Evolutionary conservation across 2,888 invertebrate genomes (phyloP).

Genomic region (Chrysodeixis includens): DNA sequence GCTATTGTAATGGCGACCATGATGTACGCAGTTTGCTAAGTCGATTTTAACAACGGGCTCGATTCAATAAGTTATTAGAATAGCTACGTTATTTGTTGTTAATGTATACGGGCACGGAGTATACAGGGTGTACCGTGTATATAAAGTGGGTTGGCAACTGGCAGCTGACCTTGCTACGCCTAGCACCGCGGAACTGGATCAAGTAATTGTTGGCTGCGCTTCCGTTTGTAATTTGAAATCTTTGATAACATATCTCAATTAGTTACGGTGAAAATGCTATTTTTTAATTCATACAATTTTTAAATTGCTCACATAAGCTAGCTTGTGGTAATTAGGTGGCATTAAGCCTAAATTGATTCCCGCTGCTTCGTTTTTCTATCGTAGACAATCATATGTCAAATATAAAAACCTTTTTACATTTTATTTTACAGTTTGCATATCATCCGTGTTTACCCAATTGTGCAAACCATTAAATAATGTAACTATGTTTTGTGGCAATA

Average conservation of each 20-base stretch:
- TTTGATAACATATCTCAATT: slow-evolving; percentile 50
- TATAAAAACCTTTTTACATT: no score
- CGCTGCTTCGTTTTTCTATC: no score
- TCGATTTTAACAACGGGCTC: slow-evolving; percentile 59
- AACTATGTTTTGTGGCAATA: no score
- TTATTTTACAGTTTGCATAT: no score
- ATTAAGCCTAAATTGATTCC: no score
- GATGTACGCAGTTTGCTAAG: slow-evolving; percentile 58
- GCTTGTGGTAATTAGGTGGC: no score
- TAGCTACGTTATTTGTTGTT: slow-evolving; percentile 60
- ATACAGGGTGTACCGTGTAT: slow-evolving; percentile 8
- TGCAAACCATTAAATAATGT: no score
- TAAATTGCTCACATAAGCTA: no score
- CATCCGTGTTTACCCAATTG: no score
- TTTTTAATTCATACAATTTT: no score
- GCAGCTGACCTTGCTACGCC: slow-evolving; percentile 43
- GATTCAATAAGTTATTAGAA: slow-evolving; percentile 62
- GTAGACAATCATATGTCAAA: no score
- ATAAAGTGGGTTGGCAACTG: slow-evolving; percentile 14
- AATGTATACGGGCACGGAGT: slow-evolving; percentile 40
- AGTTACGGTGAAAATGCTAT: slow-evolving; percentile 27
- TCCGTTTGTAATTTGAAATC: slow-evolving; percentile 59
- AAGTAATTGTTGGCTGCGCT: slow-evolving; percentile 63
- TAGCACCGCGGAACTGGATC: slow-evolving; percentile 44
- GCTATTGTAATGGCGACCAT: slow-evolving; percentile 58